Percentiles rank a stretch among this genome's conserved stretches.
Conservation (phyloP, 2,797 vertebrate genomes). For the Sebastolobus altivelis region DNA sequence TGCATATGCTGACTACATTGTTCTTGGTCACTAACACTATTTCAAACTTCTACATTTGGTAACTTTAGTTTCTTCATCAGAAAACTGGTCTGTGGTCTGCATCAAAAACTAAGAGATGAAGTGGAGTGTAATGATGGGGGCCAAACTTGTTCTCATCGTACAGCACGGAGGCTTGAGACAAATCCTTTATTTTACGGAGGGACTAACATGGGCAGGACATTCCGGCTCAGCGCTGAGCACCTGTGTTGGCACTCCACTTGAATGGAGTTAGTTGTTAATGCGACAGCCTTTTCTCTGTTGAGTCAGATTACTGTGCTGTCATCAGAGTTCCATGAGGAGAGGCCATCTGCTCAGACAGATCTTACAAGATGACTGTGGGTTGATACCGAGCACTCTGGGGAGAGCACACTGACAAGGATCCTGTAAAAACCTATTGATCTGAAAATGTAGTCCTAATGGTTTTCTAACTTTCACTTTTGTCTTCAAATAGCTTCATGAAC, state of each 20-base stretch:
- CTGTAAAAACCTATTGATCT: slow-evolving; percentile 20
- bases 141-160: neutral
- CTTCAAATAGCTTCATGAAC: slow-evolving; percentile 1
- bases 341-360: slow-evolving; percentile 75
- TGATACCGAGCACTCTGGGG: slow-evolving; percentile 38
- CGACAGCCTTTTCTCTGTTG: slow-evolving; percentile 67
- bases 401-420: slow-evolving; percentile 18
- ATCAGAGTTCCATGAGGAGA: slow-evolving; percentile 71
- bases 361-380: slow-evolving; percentile 63
- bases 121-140: neutral
- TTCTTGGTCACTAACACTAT: slow-evolving; percentile 17
- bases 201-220: slow-evolving; percentile 22
- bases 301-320: slow-evolving; percentile 74
- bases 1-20: slow-evolving; percentile 42
- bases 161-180: neutral
- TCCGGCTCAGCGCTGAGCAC: slow-evolving; percentile 50
- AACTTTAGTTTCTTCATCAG: neutral
- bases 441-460: slow-evolving; percentile 2
- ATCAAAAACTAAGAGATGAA: neutral
- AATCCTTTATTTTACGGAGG: slow-evolving; percentile 18
- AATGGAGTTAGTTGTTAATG: slow-evolving; percentile 72
- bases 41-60: neutral
- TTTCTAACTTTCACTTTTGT: slow-evolving; percentile 15
- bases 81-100: neutral
- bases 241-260: slow-evolving; percentile 69